Evolutionary conservation across 2,797 vertebrate species (phyloP).

Genomic region (Ibycter americanus): DNA sequence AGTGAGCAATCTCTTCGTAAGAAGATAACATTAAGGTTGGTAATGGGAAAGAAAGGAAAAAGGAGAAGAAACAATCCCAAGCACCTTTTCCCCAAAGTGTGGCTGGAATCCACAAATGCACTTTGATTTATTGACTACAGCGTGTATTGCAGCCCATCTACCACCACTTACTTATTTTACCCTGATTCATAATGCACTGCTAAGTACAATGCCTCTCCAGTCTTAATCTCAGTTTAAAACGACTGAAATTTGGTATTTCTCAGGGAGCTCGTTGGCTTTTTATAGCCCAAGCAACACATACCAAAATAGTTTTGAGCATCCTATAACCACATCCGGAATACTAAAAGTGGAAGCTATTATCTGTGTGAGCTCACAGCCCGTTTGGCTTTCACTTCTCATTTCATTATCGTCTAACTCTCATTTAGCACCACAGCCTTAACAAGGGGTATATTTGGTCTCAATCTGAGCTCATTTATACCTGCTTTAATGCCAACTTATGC

Average conservation of each 20-base stretch:
- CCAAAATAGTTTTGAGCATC: not conserved
- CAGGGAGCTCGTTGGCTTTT: not conserved
- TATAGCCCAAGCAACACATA: not conserved
- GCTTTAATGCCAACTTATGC: not conserved
- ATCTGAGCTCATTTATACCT: not conserved
- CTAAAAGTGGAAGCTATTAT: not conserved
- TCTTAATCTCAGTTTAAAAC: not conserved
- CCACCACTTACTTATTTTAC: not conserved
- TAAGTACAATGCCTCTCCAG: not conserved
- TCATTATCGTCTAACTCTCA: not conserved
- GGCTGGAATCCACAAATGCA: not conserved
- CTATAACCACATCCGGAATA: not conserved
- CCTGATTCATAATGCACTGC: not conserved
- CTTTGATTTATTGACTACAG: not conserved
- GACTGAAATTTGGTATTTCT: not conserved
- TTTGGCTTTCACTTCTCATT: not conserved
- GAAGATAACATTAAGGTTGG: not conserved
- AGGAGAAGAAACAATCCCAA: not conserved
- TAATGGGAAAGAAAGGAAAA: not conserved
- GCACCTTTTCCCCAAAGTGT: not conserved
- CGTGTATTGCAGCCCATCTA: not conserved
- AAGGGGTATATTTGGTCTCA: not conserved
- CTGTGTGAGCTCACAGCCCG: not conserved
- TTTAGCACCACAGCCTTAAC: not conserved
- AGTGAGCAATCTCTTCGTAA: not conserved